Evolutionary conservation across 1,140 invertebrate species (phyloP).

Genomic region (Melanaphis sacchari): DNA sequence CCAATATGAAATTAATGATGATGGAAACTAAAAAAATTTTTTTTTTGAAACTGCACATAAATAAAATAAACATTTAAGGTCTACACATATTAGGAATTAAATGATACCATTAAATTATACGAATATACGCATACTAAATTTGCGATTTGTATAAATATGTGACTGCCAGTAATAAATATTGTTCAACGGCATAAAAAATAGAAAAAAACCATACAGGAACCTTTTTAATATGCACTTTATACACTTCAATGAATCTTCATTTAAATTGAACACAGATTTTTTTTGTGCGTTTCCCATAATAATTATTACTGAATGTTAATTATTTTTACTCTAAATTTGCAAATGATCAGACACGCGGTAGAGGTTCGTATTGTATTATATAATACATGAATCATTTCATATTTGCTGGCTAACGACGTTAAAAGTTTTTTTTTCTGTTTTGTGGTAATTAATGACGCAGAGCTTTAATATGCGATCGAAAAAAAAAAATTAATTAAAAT

Average conservation of each 20-base stretch:
- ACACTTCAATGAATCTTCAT: conserved; percentile 36
- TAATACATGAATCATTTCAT: not conserved
- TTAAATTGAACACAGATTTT: not conserved
- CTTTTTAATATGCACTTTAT: conserved; percentile 22
- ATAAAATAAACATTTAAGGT: not conserved
- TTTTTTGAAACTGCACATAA: not conserved
- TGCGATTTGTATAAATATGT: not conserved
- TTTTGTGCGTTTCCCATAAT: not conserved
- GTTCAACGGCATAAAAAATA: not conserved
- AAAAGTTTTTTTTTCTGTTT: conserved; percentile 6
- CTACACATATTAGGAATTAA: not conserved
- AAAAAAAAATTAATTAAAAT: not conserved
- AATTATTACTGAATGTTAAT: conserved; percentile 32
- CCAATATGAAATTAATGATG: not conserved
- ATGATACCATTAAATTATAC: conserved; percentile 18
- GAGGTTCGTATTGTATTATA: not conserved
- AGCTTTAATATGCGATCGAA: not conserved
- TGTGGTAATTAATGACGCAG: not conserved
- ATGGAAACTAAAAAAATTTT: not conserved
- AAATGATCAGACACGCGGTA: not conserved
- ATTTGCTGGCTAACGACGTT: not conserved
- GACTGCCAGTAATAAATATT: not conserved
- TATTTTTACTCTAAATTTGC: conserved; percentile 21
- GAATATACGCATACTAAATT: not conserved
- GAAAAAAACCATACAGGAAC: not conserved